phyloP scores from a whole-genome alignment of 2,888 invertebrate genomes.

The Drosophila nigricruria region DNA sequence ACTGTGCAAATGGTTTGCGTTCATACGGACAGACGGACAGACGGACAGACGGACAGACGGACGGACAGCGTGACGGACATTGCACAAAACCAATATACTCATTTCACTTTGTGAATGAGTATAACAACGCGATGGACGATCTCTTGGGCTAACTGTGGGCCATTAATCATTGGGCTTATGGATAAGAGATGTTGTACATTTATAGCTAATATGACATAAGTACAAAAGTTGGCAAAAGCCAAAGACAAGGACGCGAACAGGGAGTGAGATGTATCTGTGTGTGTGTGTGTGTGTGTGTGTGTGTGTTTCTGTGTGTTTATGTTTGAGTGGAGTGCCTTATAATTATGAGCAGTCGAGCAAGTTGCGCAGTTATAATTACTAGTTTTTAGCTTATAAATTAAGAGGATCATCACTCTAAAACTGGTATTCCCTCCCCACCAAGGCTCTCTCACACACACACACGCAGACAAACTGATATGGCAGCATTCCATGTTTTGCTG shows the following conservation, averaged over 20 bases:
- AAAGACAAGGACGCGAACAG: constrained; percentile 51
- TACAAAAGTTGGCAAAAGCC: constrained; percentile 78
- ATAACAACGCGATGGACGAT: not conserved
- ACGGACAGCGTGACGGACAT: no score
- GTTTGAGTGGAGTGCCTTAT: constrained; percentile 55
- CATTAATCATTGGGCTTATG: constrained; percentile 73
- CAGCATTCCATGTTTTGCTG: constrained; percentile 72
- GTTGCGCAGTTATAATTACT: constrained; percentile 78
- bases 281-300: not conserved
- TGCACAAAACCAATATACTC: no score
- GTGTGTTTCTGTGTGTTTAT: not conserved
- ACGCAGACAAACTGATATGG: constrained; percentile 62
- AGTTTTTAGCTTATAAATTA: constrained; percentile 81
- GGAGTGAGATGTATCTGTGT: constrained; percentile 1
- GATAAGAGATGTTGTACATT: constrained; percentile 73
- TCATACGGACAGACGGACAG: no score
- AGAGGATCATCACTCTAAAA: constrained; percentile 77
- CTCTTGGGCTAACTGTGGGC: constrained; percentile 48
- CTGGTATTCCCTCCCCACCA: constrained; percentile 40
- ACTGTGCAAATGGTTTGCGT: no score
- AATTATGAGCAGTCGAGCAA: constrained; percentile 73
- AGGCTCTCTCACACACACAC: not conserved
- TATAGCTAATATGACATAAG: constrained; percentile 79
- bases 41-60: no score
- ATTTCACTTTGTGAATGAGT: no score